Evolutionary conservation across 1,140 invertebrate species (phyloP).

Genomic region (Colletes gigas): DNA sequence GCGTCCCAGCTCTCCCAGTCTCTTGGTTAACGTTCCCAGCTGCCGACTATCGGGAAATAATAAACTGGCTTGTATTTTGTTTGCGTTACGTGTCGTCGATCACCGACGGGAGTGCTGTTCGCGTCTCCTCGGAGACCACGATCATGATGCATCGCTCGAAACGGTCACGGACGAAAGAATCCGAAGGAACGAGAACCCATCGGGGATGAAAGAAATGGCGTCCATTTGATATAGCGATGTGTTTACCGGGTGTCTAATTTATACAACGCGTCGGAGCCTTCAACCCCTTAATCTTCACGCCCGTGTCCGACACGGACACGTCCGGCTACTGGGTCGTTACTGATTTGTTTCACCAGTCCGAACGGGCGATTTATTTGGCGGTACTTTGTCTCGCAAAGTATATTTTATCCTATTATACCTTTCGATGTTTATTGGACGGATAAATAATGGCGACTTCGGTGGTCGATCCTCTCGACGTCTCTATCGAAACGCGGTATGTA

Average conservation of each 20-base stretch:
- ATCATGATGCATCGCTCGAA: background rate
- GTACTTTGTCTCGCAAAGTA: background rate
- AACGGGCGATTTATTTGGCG: background rate
- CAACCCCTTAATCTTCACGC: slow-evolving; percentile 13
- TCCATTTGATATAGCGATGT: background rate
- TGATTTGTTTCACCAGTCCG: background rate
- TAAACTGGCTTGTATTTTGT: background rate
- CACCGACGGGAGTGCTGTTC: too few species aligned
- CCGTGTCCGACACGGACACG: slow-evolving; percentile 7
- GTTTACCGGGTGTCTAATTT: slow-evolving; percentile 13
- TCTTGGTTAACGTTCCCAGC: background rate
- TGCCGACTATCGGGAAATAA: slow-evolving; percentile 10
- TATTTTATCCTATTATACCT: background rate
- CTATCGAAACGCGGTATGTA: too few species aligned
- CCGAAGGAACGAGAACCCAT: background rate
- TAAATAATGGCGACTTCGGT: background rate
- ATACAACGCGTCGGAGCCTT: slow-evolving; percentile 8
- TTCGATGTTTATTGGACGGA: background rate
- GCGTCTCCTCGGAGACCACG: background rate
- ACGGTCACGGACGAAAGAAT: background rate
- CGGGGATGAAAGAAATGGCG: background rate
- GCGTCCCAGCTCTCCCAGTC: background rate
- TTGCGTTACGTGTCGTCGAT: background rate
- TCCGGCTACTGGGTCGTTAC: background rate
- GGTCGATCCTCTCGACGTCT: too few species aligned